Conservation (phyloP, 2,797 vertebrate species). For the Adelosebastes latens region DNA sequence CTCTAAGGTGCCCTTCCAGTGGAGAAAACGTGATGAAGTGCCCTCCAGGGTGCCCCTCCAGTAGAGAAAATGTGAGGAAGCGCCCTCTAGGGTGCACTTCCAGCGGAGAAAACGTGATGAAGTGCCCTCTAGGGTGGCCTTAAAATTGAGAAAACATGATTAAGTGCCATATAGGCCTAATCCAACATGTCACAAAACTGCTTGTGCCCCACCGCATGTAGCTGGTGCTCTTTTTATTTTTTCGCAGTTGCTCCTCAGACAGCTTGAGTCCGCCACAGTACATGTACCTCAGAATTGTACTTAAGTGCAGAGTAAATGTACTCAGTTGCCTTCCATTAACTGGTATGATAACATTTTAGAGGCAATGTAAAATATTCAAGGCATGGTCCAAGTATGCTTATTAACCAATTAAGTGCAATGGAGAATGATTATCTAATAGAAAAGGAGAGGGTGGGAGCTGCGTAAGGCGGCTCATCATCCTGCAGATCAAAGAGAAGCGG, state of each 20-base stretch:
- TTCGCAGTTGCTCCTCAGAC: neutral
- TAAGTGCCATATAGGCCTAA: neutral
- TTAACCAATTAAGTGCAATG: neutral
- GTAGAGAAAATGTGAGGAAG: no score
- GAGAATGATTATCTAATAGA: conserved; percentile 21
- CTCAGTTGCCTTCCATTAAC: neutral
- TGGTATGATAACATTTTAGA: neutral
- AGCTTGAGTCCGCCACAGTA: neutral
- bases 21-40: no score
- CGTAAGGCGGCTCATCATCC: conserved; percentile 2
- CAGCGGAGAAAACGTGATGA: no score
- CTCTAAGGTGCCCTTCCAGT: no score
- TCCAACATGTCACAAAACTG: neutral
- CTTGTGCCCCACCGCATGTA: neutral
- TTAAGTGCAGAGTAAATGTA: neutral
- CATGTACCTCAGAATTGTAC: neutral
- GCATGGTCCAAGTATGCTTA: neutral
- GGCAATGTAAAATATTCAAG: neutral
- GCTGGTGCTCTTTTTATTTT: neutral
- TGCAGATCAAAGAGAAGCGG: conserved; percentile 46
- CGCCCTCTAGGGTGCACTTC: no score
- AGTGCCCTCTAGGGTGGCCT: no score
- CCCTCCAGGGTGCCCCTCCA: no score
- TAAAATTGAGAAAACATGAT: no score
- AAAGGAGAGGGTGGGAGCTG: conserved; percentile 5